Evolutionary conservation across 92 coral and sea anemone genomes (phyloP), one percentile per base, ranked within the genome.

Genomic region (Epizoanthus ramosus): DNA sequence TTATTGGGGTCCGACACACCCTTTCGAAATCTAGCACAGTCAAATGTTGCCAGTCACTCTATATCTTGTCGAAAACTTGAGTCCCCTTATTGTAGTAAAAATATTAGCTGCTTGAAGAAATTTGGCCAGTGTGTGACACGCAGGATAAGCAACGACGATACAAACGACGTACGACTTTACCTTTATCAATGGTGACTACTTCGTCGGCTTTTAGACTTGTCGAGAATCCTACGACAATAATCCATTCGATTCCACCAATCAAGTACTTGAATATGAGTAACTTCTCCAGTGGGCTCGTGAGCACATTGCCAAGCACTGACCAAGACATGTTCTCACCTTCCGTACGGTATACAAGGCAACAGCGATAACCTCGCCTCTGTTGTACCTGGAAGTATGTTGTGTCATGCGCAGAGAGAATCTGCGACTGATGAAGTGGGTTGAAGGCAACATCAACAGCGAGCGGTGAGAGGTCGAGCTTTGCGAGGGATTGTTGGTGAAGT

Each of bases 171-270:
- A 21, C 31, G 14, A 39, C 67, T 31, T 85, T 77, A 68, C 61
- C 72, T 67, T 75, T 75, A 18, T 69, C 81, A 16, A 92, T 52
- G 21, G 90, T 91, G 59, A 90, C 41, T 6, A 86, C 87, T 33
- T 90, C 93, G 21, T 65, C n/a, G 0, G 86, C 31, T 63, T 73
- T 65, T 43, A 92, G 64, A 14, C 67, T 63, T 28, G 81, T 77
- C 2, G 91, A 80, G 87, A 90, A 65, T 31, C 80, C 45, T 41
- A 92, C 19, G 61, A 86, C 87, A 73, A 90, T 90, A 28, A 87
- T 83, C 96, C 96, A 92, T 25, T 84, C 89, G 66, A 87, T 73
- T 67, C 86, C 93, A 47, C 88, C 96, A 71, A 92, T 77, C 57
- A 75, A 68, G 76, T 90, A 92, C 53, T 87, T 81, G 76, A 92